These are phyloP conservation scores for Montipora cactus DNA, from an alignment of 64 coral and sea anemone genomes.

Conservation along the genomic window DNA sequence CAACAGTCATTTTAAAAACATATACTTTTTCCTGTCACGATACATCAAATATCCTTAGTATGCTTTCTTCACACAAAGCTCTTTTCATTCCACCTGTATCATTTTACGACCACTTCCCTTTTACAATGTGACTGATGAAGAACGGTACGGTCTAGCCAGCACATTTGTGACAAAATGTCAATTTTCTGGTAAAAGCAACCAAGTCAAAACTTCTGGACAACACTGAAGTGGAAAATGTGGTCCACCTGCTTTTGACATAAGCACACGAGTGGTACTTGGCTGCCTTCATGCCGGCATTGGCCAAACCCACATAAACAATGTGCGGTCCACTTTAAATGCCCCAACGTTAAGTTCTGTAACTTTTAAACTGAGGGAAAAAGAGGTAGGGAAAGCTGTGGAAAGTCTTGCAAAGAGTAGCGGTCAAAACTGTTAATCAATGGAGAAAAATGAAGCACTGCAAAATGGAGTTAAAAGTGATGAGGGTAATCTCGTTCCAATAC, in stretches of 20 bases:
- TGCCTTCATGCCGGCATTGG: conserved; percentile 56
- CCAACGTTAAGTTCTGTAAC: conserved; percentile 30
- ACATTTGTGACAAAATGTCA: conserved; percentile 20
- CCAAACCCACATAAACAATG: conserved; percentile 47
- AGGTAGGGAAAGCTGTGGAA: conserved; percentile 57
- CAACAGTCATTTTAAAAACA: background rate
- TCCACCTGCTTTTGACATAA: conserved; percentile 51
- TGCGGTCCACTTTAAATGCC: conserved; percentile 53
- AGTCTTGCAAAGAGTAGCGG: conserved; percentile 70
- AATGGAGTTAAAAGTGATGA: conserved; percentile 9
- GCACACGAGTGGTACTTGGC: conserved; percentile 46
- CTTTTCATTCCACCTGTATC: background rate
- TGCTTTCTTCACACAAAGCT: background rate
- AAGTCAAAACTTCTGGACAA: conserved; percentile 35
- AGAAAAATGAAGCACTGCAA: conserved; percentile 18
- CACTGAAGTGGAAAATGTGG: conserved; percentile 5
- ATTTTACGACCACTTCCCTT: background rate
- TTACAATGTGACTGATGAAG: background rate
- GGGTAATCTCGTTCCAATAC: conserved; percentile 24
- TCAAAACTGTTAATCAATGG: background rate
- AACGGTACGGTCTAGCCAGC: background rate
- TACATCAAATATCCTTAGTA: background rate
- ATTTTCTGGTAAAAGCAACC: conserved; percentile 34
- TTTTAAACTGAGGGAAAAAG: conserved; percentile 61
- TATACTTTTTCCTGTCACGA: background rate